Conservation (phyloP, 2,797 vertebrate genomes). For the Triplophysa bombifrons region DNA sequence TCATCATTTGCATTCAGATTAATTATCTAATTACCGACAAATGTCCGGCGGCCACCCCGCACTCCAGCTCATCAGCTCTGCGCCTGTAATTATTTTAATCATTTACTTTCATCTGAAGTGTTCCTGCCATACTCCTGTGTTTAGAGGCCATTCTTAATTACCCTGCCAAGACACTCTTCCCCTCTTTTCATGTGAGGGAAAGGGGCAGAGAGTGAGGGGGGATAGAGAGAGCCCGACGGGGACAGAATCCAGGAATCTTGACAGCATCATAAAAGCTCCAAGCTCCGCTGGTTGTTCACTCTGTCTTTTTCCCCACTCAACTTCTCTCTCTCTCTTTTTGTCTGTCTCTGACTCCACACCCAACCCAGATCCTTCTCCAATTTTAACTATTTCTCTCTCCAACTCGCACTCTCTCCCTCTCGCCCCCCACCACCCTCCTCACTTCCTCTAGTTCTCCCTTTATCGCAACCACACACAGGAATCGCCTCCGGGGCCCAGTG, state of each 20-base stretch:
- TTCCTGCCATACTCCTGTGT: conserved; percentile 95
- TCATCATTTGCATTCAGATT: conserved; percentile 99
- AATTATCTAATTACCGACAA: conserved; percentile 99
- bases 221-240: conserved; percentile 68
- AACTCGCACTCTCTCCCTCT: conserved; percentile 46
- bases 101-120: conserved; percentile 99
- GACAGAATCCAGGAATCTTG: conserved; percentile 76
- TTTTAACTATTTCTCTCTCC: conserved; percentile 39
- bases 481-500: conserved; percentile 77
- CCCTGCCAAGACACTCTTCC: conserved; percentile 85
- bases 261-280: conserved; percentile 76
- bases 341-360: conserved; percentile 29
- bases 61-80: conserved; percentile 97
- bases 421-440: conserved; percentile 61
- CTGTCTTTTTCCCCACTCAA: conserved; percentile 34
- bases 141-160: conserved; percentile 99
- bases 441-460: conserved; percentile 79
- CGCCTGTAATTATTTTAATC: conserved; percentile 99
- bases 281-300: conserved; percentile 70
- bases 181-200: conserved; percentile 71
- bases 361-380: conserved; percentile 61
- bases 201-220: conserved; percentile 50
- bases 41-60: conserved; percentile 98
- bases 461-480: conserved; percentile 84
- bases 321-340: conserved; percentile 41